phyloP scores from a whole-genome alignment of 2,888 invertebrate species.

The Seladonia tumulorum region DNA sequence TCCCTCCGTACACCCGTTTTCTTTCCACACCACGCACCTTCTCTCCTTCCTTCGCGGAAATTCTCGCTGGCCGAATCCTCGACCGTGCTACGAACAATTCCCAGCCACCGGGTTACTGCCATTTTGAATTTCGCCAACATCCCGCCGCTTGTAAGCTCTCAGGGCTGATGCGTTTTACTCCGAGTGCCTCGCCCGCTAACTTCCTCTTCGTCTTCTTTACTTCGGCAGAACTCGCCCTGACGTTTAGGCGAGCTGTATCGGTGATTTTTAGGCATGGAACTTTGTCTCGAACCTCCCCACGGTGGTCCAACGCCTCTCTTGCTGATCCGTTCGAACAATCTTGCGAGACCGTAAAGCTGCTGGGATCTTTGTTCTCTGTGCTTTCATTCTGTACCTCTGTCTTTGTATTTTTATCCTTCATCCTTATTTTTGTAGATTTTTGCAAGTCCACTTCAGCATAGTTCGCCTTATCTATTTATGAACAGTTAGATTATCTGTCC shows the following conservation, averaged over 20 bases:
- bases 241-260: background rate
- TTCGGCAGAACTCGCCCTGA: background rate
- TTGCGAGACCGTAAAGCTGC: no score
- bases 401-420: no score
- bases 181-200: background rate
- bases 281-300: background rate
- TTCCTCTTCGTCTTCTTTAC: background rate
- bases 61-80: slow-evolving; percentile 20
- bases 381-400: no score
- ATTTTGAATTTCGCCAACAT: slow-evolving; percentile 10
- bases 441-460: no score
- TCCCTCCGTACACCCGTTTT: background rate
- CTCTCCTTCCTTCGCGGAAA: slow-evolving; percentile 22
- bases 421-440: no score
- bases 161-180: slow-evolving; percentile 8
- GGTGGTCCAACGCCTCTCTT: background rate
- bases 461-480: no score
- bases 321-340: no score
- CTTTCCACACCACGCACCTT: slow-evolving; percentile 18
- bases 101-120: background rate
- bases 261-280: background rate
- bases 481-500: no score
- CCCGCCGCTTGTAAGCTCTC: background rate
- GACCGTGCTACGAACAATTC: background rate
- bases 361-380: no score